Percentiles rank a stretch among this genome's conserved stretches.
phyloP scores from a whole-genome alignment of 2,888 invertebrate genomes.

The Alviniconcha strummeri region DNA sequence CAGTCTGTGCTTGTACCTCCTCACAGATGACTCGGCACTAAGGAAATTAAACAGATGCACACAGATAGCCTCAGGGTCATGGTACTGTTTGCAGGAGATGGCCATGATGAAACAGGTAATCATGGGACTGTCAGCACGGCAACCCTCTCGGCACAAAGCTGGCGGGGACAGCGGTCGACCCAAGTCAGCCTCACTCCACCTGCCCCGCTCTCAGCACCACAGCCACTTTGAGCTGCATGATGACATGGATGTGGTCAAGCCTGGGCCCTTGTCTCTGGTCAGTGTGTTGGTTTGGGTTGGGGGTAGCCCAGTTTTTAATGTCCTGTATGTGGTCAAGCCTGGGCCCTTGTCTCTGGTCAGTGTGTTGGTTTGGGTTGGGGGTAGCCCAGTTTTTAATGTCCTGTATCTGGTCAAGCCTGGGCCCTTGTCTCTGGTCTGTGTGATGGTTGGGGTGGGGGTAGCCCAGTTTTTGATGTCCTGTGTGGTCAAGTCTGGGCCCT shows the following conservation, averaged over 20 bases:
- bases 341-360: conserved; percentile 49
- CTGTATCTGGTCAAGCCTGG: too few species aligned
- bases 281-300: neutral
- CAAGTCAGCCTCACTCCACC: conserved; percentile 51
- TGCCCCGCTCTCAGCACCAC: conserved; percentile 37
- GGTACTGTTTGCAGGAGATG: conserved; percentile 61
- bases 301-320: conserved; percentile 39
- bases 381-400: too few species aligned
- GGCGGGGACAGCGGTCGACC: conserved; percentile 48
- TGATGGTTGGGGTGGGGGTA: too few species aligned
- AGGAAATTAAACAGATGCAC: too few species aligned
- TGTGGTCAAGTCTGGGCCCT: too few species aligned
- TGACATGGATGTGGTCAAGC: conserved; percentile 59
- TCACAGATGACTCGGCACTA: too few species aligned
- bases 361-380: too few species aligned
- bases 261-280: conserved; percentile 62
- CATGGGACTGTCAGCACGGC: conserved; percentile 60
- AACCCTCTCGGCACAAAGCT: conserved; percentile 41
- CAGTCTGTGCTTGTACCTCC: too few species aligned
- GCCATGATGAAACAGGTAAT: conserved; percentile 71
- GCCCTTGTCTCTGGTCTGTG: too few species aligned
- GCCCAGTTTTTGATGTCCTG: too few species aligned
- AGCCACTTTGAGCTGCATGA: conserved; percentile 51
- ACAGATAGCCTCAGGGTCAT: too few species aligned
- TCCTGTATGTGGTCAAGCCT: conserved; percentile 58